Base-by-base conservation (phyloP, 1,140 invertebrate species). In the Mercenaria mercenaria region DNA sequence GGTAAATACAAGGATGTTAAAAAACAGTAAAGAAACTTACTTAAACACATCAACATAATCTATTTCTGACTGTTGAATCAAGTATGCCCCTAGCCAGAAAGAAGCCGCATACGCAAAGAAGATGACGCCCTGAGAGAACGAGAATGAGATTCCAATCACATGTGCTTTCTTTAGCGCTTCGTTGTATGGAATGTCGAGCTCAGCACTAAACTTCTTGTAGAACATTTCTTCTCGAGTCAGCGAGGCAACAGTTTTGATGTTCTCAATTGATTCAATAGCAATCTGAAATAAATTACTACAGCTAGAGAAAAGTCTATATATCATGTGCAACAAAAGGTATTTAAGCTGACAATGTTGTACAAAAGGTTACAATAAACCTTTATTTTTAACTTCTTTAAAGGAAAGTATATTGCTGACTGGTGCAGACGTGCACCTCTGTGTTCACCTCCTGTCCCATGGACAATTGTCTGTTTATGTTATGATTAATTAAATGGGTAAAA, bases 81-180 rank as follows among this genome's bases (percentile, higher is more conserved):
- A 96, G 82, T 97, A 97, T 0, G 97, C 98, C 3, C 98, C 98
- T 93, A 98, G 98, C 93, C 97, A 98, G 92, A 98, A 97, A 56
- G 97, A 97, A 1, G 97, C 96, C 8, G 97, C 97, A 94, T 98
- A 99, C 0, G 98, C 97, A 88, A 98, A 97, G 88, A 98, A 97
- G 0, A 98, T 98, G 0, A 97, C 96, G 6, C 97, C 97, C 95
- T 98, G 98, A 0, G 85, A 97, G 91, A 98, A 96, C 4, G 97
- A 97, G 95, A 98, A 98, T 11, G 98, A 97, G 39, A 97, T 69
- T 11, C 98, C 96, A 91, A 92, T 80, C 88, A 97, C 96, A 64
- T 98, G 97, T 59, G 97, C 96, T 74, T 97, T 97, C 26, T 95
- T 96, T 34, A 97, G 96, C 0, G 97, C 93, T 37, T 84, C 91